phyloP scores from a whole-genome alignment of 23 tunicate genomes.

The Phallusia fumigata region DNA sequence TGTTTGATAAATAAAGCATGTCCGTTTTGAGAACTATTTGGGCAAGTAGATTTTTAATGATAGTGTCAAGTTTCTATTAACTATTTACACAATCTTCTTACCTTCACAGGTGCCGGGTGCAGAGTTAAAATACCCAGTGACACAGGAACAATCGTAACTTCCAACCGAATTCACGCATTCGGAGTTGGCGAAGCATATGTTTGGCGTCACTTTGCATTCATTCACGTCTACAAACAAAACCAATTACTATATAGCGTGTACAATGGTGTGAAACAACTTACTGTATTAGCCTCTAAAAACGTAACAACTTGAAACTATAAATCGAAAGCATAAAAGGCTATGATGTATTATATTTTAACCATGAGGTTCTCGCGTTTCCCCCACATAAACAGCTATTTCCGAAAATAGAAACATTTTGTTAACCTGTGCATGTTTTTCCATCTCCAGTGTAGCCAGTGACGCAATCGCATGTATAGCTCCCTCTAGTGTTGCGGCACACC shows the following conservation, averaged over 20 bases:
- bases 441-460: constrained; percentile 47
- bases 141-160: constrained; percentile 22
- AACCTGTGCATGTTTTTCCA: constrained; percentile 36
- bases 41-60: too few relatives aligned
- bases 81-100: neutral
- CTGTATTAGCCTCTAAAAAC: too few relatives aligned
- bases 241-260: too few relatives aligned
- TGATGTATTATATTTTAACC: too few relatives aligned
- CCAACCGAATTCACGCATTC: constrained; percentile 24
- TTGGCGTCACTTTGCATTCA: constrained; percentile 1
- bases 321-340: too few relatives aligned
- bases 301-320: too few relatives aligned
- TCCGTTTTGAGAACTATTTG: too few relatives aligned
- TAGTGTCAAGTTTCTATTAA: neutral
- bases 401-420: neutral
- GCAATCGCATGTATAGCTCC: constrained; percentile 49
- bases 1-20: too few relatives aligned
- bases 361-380: too few relatives aligned
- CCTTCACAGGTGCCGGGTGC: constrained; percentile 26
- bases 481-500: constrained; percentile 44
- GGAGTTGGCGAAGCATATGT: constrained; percentile 3
- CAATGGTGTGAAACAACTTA: too few relatives aligned
- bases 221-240: neutral
- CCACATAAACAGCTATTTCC: too few relatives aligned
- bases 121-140: constrained; percentile 22